These are phyloP conservation scores for Pollachius pollachius DNA, from an alignment of 2,113 vertebrate species.

Conservation along the genomic window DNA sequence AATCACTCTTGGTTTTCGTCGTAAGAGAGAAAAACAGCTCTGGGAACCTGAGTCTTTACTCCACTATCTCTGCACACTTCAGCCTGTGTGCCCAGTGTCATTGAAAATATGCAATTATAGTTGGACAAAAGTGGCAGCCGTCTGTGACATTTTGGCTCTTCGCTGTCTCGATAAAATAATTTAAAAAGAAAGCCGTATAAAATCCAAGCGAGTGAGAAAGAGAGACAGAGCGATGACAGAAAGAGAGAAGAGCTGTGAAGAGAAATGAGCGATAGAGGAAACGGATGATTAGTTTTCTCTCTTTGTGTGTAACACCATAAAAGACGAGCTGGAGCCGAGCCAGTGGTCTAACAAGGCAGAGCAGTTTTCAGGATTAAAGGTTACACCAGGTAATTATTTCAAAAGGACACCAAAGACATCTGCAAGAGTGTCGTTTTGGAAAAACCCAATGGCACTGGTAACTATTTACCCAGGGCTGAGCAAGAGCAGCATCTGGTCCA, in stretches of 20 bases:
- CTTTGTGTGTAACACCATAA: conserved; percentile 50
- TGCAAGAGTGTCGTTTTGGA: conserved; percentile 33
- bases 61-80: conserved; percentile 26
- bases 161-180: conserved; percentile 9
- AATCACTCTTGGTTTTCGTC: conserved; percentile 54
- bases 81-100: conserved; percentile 53
- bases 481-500: background rate
- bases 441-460: conserved; percentile 18
- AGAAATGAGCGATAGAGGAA: conserved; percentile 24
- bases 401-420: conserved; percentile 54
- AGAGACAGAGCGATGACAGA: conserved; percentile 3
- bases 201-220: conserved; percentile 17
- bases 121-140: conserved; percentile 39
- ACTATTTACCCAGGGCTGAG: conserved; percentile 24
- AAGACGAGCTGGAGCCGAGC: conserved; percentile 53
- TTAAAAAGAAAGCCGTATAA: conserved; percentile 16
- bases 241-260: conserved; percentile 16
- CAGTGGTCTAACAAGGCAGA: conserved; percentile 39
- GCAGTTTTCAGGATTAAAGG: conserved; percentile 60
- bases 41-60: conserved; percentile 30
- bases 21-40: conserved; percentile 41
- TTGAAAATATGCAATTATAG: conserved; percentile 47
- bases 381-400: conserved; percentile 67
- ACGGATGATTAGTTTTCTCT: conserved; percentile 30
- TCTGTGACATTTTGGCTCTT: conserved; percentile 36